These are phyloP conservation scores for Camponotus vicinus DNA, from an alignment of 1,140 invertebrate species.

Conservation along the genomic window DNA sequence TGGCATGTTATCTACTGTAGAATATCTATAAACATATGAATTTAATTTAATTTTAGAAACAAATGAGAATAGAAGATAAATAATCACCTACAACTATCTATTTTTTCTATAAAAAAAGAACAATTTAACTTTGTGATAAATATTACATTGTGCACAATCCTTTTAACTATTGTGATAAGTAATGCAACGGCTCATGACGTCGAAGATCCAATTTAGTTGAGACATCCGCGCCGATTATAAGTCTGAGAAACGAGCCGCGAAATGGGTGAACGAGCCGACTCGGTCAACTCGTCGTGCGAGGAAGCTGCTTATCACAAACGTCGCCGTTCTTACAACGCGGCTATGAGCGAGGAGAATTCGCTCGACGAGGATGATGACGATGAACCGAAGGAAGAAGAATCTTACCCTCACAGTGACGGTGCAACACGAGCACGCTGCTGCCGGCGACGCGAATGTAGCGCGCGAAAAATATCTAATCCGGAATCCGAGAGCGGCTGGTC, in stretches of 20 bases:
- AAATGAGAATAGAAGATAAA: not conserved
- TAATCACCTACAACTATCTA: too few relatives aligned
- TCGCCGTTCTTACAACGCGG: constrained; percentile 77
- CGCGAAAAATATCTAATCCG: constrained; percentile 57
- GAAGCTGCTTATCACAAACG: constrained; percentile 66
- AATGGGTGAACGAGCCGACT: constrained; percentile 49
- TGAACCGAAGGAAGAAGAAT: constrained; percentile 7
- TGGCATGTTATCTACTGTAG: not conserved
- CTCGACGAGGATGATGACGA: constrained; percentile 58
- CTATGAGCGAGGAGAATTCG: constrained; percentile 71
- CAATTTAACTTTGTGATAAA: not conserved
- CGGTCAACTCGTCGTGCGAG: constrained; percentile 13
- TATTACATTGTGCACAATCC: not conserved
- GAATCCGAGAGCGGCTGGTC: constrained; percentile 74
- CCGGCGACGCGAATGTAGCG: constrained; percentile 42
- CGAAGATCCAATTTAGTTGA: not conserved
- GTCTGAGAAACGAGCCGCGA: constrained; percentile 54
- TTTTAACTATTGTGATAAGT: constrained; percentile 13
- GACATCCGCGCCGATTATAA: constrained; percentile 2
- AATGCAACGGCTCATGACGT: constrained; percentile 6
- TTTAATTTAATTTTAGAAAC: not conserved
- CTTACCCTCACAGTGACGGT: constrained; percentile 33
- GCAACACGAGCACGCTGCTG: constrained; percentile 29
- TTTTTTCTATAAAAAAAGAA: not conserved
- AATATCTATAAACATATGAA: not conserved